Evolutionary conservation across 1,140 invertebrate genomes (phyloP).

Genomic region (Solenopsis invicta): DNA sequence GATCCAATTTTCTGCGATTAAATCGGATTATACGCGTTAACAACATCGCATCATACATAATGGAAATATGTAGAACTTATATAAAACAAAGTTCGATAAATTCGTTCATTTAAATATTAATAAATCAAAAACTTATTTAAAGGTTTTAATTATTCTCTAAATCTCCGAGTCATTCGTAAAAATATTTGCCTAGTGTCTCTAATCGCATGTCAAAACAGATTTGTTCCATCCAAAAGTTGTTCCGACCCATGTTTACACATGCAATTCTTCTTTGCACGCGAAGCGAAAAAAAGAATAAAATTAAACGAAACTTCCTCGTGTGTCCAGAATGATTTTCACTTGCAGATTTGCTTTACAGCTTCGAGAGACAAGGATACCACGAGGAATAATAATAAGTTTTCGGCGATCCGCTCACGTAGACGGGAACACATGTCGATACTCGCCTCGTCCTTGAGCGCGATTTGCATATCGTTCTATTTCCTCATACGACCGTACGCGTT

Average conservation of each 20-base stretch:
- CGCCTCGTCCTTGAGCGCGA: constrained; percentile 54
- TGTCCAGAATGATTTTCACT: not conserved
- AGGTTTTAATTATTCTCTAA: not conserved
- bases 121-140: constrained; percentile 3
- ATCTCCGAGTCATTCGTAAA: not conserved
- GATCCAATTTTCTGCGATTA: not conserved
- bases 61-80: not conserved
- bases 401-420: constrained; percentile 37
- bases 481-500: not conserved
- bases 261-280: not conserved
- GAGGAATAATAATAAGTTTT: constrained; percentile 55
- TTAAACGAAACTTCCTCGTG: not conserved
- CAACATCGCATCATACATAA: not conserved
- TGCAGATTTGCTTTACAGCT: not conserved
- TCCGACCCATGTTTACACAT: not conserved
- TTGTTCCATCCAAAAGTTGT: not conserved
- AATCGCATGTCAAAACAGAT: not conserved
- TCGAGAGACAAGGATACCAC: not conserved
- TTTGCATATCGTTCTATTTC: constrained; percentile 55
- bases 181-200: not conserved
- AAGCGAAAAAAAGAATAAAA: not conserved
- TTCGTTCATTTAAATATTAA: not conserved
- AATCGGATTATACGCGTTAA: not conserved
- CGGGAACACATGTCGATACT: constrained; percentile 36
- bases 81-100: not conserved